Evolutionary conservation across 2,113 vertebrate species (phyloP), one percentile per base, ranked within the genome.

Genomic region (Argyrosomus japonicus): DNA sequence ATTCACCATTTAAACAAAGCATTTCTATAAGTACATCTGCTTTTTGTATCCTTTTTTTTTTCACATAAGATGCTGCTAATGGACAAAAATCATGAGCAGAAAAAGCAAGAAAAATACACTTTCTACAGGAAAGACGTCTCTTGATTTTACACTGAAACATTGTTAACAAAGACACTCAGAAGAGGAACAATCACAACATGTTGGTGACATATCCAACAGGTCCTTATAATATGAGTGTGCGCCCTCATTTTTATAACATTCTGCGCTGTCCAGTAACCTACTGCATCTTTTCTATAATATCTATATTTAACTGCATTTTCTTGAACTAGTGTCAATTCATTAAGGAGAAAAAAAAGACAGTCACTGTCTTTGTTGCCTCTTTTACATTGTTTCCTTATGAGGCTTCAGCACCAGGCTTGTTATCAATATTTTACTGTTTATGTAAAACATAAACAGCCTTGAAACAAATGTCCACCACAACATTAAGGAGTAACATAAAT

Each of bases 21-120:
- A 21, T 80, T 69, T 77, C 65, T 77, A 51, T 53, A 40, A 65
- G 47, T 67, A 51, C 47, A 57, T 67, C 51, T 75, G 68, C 64
- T 54, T 27, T 78, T 50, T 75, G 12, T 81, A 58, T 29, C 72
- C 47, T 68, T 40, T 75, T 45, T 56, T 70, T 36, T 79, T 76
- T 27, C 6, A 72, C 70, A 79, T 61, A 62, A 75, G 62, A 25
- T 75, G 69, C 77, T 82, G 83, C 83, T 82, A 76, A 87, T 87
- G 83, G 84, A 84, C 81, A 90, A 82, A 87, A 89, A 84, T 75
- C 88, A 88, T 75, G 65, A 88, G 84, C 85, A 89, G 84, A 88
- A 79, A 70, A 65, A 79, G 68, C 76, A 84, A 76, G 51, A 81
- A 79, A 68, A 86, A 86, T 56, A 87, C 83, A 81, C 36, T 86